Conservation (phyloP, 2,797 vertebrate genomes). For the Decapterus maruadsi region DNA sequence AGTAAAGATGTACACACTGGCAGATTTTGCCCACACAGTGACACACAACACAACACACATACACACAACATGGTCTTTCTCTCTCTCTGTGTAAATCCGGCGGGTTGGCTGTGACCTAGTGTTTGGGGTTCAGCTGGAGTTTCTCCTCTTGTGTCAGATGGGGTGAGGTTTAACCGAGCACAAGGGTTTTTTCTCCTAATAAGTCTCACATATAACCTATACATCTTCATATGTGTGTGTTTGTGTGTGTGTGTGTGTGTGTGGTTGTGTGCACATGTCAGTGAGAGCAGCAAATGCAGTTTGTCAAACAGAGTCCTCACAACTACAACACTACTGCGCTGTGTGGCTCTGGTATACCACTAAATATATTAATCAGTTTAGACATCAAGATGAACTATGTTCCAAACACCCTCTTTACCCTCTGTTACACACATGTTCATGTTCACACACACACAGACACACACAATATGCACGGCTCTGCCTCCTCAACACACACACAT, state of each 20-base stretch:
- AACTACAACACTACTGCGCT: not conserved
- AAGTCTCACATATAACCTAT: not conserved
- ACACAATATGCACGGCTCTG: not conserved
- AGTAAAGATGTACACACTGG: slow-evolving; percentile 4
- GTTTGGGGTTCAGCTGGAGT: slow-evolving; percentile 8
- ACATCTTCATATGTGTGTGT: not conserved
- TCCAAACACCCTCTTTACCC: not conserved
- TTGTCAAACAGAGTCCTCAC: slow-evolving; percentile 1
- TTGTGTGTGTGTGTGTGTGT: not conserved
- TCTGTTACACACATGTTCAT: slow-evolving; percentile 4
- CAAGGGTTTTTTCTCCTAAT: slow-evolving; percentile 23
- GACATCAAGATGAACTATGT: slow-evolving; percentile 10
- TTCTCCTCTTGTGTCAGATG: slow-evolving; percentile 16
- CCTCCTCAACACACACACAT: too few relatives aligned
- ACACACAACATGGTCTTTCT: not conserved
- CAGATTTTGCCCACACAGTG: slow-evolving; percentile 16
- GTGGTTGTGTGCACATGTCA: not conserved
- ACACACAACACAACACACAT: not conserved
- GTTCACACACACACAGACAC: not conserved
- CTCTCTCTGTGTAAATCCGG: not conserved
- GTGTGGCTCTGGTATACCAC: not conserved
- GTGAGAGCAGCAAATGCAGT: not conserved
- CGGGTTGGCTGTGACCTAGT: not conserved
- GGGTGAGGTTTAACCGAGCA: slow-evolving; percentile 28
- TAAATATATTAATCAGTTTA: slow-evolving; percentile 27